These are phyloP conservation scores for Nesospiza acunhae DNA, from an alignment of 2,113 vertebrate species.

Conservation along the genomic window DNA sequence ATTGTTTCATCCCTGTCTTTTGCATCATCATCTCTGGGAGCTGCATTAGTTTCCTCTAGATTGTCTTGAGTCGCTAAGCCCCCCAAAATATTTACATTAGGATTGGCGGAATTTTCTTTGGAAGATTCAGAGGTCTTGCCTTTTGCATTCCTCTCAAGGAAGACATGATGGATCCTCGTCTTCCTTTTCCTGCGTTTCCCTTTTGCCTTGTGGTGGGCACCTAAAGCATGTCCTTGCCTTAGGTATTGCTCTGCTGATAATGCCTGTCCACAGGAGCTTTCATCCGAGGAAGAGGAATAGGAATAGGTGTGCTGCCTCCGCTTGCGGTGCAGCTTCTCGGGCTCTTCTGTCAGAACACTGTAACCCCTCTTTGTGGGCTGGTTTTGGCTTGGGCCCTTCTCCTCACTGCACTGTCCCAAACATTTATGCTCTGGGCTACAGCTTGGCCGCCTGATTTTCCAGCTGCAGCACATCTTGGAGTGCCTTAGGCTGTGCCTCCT, in stretches of 20 bases:
- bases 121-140: neutral
- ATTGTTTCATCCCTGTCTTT: neutral
- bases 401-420: slow-evolving; percentile 6
- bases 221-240: neutral
- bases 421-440: slow-evolving; percentile 47
- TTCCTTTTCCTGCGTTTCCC: slow-evolving; percentile 70
- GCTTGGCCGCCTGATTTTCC: slow-evolving; percentile 18
- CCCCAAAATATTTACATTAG: neutral
- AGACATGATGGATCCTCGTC: neutral
- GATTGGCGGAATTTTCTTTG: neutral
- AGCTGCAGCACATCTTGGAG: slow-evolving; percentile 54
- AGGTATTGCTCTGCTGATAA: slow-evolving; percentile 26
- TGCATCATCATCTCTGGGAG: neutral
- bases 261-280: slow-evolving; percentile 30
- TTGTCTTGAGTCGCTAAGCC: neutral
- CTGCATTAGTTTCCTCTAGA: neutral
- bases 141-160: neutral
- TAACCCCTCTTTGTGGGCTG: slow-evolving; percentile 74
- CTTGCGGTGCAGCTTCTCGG: slow-evolving; percentile 63
- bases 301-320: slow-evolving; percentile 57
- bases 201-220: slow-evolving; percentile 35
- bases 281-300: slow-evolving; percentile 66
- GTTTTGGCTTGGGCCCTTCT: slow-evolving; percentile 28
- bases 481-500: slow-evolving; percentile 43
- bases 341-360: slow-evolving; percentile 55